Percentiles rank a stretch among this genome's conserved stretches.
phyloP scores from a whole-genome alignment of 2,797 vertebrate genomes.

The Lutjanus argentimaculatus region DNA sequence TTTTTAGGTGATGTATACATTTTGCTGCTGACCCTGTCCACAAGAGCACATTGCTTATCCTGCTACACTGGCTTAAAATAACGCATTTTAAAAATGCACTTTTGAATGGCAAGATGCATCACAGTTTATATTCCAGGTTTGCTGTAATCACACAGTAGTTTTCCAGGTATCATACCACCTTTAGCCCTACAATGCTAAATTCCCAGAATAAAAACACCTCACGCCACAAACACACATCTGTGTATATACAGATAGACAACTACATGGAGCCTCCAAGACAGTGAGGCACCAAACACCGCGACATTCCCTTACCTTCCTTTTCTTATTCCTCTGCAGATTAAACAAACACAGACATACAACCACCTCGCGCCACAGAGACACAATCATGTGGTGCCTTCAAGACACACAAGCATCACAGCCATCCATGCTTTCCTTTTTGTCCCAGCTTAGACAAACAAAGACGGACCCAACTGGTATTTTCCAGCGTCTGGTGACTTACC shows the following conservation, averaged over 20 bases:
- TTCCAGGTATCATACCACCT: constrained; percentile 21
- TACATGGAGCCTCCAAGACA: constrained; percentile 59
- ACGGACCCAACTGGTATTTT: constrained; percentile 64
- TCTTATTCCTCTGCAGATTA: constrained; percentile 56
- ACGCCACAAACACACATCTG: constrained; percentile 38
- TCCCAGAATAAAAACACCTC: constrained; percentile 32
- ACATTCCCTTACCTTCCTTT: constrained; percentile 53
- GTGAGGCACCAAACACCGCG: constrained; percentile 61
- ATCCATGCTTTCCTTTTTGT: constrained; percentile 58
- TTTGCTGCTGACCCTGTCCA: too few species aligned
- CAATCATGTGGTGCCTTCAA: constrained; percentile 66
- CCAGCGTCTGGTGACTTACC: constrained; percentile 59
- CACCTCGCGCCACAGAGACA: constrained; percentile 56
- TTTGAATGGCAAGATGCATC: constrained; percentile 4
- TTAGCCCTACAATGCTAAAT: constrained; percentile 2
- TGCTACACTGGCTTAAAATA: too few species aligned
- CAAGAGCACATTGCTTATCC: too few species aligned
- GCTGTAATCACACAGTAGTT: constrained; percentile 15
- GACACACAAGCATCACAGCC: constrained; percentile 55
- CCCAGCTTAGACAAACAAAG: constrained; percentile 63
- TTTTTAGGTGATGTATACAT: too few species aligned
- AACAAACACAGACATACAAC: constrained; percentile 74
- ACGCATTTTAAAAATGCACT: neutral
- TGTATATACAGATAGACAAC: constrained; percentile 40
- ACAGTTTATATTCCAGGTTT: neutral